Conservation (phyloP, 2,888 invertebrate genomes). For the Nomada hirtipes region DNA sequence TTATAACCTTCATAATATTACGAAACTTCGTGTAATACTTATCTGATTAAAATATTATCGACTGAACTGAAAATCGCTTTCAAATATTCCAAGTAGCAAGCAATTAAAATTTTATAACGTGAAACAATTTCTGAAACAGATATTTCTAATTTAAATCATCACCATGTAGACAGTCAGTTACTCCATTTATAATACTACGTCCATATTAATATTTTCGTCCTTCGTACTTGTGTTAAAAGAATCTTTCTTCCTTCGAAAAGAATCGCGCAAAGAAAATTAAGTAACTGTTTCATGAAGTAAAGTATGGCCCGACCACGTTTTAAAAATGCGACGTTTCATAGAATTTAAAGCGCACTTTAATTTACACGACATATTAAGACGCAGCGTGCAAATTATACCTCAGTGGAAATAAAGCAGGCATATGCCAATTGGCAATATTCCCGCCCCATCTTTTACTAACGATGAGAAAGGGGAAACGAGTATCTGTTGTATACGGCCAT, state of each 20-base stretch:
- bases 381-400: conserved; percentile 36
- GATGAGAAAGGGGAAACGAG: conserved; percentile 4
- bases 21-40: no score
- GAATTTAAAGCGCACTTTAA: conserved; percentile 13
- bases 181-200: not conserved
- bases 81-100: not conserved
- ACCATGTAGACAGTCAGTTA: not conserved
- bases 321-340: not conserved
- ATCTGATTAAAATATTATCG: not conserved
- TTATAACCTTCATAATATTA: not conserved
- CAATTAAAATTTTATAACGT: not conserved
- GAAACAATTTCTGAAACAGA: no score
- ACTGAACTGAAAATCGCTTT: not conserved
- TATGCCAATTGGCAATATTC: conserved; percentile 63
- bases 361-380: conserved; percentile 26
- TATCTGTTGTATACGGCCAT: conserved; percentile 23
- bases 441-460: conserved; percentile 17
- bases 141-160: not conserved
- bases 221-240: not conserved
- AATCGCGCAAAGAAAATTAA: not conserved
- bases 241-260: not conserved
- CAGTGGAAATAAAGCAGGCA: conserved; percentile 47
- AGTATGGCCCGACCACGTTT: not conserved
- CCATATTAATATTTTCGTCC: not conserved
- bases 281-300: not conserved